Base-by-base conservation (phyloP, 2,797 vertebrate genomes). In the Parauchenoglanis ngamensis region DNA sequence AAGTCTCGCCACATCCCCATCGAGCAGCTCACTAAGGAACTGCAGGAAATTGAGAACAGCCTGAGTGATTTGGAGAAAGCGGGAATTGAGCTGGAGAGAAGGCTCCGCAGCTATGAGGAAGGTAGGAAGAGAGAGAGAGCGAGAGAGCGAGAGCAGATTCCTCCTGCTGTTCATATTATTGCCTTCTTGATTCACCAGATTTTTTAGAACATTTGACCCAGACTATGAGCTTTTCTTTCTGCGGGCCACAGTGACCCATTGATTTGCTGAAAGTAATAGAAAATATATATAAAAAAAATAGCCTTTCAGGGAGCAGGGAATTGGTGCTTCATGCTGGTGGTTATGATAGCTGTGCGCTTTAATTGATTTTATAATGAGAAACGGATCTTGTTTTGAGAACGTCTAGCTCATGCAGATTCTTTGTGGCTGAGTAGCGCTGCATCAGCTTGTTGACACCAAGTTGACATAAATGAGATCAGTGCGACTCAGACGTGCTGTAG, bases 11-110 rank as follows among this genome's bases (percentile, higher is more conserved):
- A 96, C 59, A 40, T 98, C 81, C 94, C 96, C 0, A 91, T 94
- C 86, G 96, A 97, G 84, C 94, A 97, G 88, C 97, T 99, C 81
- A 96, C 96, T 90, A 91, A 81, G 77, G 96, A 98, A 89, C 92
- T 98, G 85, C 77, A 78, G 85, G 93, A 94, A 83, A 98, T 99
- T 0, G 97, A 97, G 94, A 93, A 88, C 70, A 94, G 96, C 89
- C 91, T 99, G 94, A 96, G 95, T 0, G 87, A 91, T 44, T 88
- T 99, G 94, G 98, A 99, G 88, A 92, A 92, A 90, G 94, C 94
- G 78, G 98, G 98, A 0, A 96, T 99, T 78, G 95, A 96, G 83
- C 92, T 99, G 94, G 98, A 99, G 92, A 96, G 95, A 92, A 95
- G 92, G 46, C 96, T 99, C 44, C 96, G 98, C 40, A 90, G 91